Percentiles rank a stretch among this genome's conserved stretches.
Conservation (phyloP, 2,113 vertebrate species). For the Phylloscopus trochilus region DNA sequence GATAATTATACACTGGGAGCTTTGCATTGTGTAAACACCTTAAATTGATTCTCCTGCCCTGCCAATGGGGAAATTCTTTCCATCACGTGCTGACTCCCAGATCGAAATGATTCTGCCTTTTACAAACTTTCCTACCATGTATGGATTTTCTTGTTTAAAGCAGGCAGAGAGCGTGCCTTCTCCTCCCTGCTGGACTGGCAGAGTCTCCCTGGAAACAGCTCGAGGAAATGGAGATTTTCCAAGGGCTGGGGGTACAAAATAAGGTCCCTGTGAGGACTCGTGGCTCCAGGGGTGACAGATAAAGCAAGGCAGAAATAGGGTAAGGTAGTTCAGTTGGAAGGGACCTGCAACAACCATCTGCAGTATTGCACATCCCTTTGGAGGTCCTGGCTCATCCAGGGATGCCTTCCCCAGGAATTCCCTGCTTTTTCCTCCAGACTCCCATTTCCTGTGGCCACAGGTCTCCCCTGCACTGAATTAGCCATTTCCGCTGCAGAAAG, state of each 20-base stretch:
- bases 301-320: background rate
- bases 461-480: background rate
- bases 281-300: background rate
- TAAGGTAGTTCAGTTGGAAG: fast-evolving
- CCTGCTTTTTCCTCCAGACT: background rate
- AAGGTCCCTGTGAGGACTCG: background rate
- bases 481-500: background rate
- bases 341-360: background rate
- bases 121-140: conserved; percentile 37
- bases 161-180: background rate
- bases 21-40: conserved; percentile 52
- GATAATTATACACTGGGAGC: conserved; percentile 50
- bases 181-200: background rate
- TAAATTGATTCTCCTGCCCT: conserved; percentile 46
- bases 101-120: background rate
- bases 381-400: background rate
- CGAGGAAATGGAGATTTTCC: background rate
- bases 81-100: background rate
- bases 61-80: conserved; percentile 31
- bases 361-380: background rate
- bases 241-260: background rate
- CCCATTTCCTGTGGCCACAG: fast-evolving
- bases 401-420: background rate
- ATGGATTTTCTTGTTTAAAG: conserved; percentile 31
- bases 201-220: background rate